A percentile compares a stretch with the other conserved stretches of the same genome.
Conservation (phyloP, 2,113 vertebrate species). For the Calyptomena viridis region DNA sequence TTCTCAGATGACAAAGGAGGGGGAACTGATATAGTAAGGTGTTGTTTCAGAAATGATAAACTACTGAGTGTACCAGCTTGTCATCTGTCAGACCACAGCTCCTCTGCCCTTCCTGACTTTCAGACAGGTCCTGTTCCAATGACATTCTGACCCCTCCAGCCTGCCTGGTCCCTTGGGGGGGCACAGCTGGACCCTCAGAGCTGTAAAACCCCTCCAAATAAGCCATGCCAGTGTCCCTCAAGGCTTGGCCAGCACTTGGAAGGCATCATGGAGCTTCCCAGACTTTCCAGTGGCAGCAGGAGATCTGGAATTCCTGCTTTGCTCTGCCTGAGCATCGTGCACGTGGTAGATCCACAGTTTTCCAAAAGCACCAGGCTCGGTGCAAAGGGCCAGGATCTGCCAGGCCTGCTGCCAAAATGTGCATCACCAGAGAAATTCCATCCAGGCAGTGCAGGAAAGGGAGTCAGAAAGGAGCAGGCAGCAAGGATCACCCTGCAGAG, state of each 20-base stretch:
- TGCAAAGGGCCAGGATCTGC: not conserved
- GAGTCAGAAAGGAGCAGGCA: not conserved
- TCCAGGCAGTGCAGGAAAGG: not conserved
- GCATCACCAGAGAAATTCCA: not conserved
- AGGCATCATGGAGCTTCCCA: not conserved
- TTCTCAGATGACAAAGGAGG: slow-evolving; percentile 36
- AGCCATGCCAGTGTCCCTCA: not conserved
- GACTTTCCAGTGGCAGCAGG: not conserved
- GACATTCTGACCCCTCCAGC: not conserved
- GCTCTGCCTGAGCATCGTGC: not conserved
- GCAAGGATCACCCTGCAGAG: not conserved
- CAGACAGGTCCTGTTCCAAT: not conserved
- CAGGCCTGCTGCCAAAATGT: not conserved
- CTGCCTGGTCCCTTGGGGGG: not conserved
- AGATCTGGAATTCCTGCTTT: not conserved
- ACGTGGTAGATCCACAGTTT: not conserved
- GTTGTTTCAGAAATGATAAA: slow-evolving; percentile 33
- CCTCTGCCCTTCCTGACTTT: not conserved
- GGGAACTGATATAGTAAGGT: slow-evolving; percentile 11
- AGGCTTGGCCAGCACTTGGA: not conserved
- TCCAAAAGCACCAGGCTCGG: not conserved
- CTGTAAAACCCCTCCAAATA: not conserved
- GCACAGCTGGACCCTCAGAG: not conserved
- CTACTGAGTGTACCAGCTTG: not conserved
- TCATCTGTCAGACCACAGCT: not conserved